Evolutionary conservation across 2,113 vertebrate species (phyloP).

Genomic region (Notiomystis cincta): DNA sequence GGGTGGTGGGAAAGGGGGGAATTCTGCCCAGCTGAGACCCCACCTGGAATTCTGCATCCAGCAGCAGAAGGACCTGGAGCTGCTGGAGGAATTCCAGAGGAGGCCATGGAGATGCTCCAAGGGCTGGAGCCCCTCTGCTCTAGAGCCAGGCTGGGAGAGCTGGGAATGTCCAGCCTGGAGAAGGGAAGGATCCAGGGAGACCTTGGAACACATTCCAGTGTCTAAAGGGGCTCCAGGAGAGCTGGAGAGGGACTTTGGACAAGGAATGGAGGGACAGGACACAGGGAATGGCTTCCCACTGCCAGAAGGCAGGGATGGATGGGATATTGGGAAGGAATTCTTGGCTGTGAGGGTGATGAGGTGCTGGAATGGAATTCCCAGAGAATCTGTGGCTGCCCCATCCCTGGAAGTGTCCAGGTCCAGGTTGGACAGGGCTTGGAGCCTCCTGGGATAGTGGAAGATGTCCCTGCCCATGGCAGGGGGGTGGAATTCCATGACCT

Average conservation of each 20-base stretch:
- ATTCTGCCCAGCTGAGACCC: neutral
- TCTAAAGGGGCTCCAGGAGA: neutral
- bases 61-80: rapidly evolving
- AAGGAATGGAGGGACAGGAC: neutral
- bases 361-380: neutral
- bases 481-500: neutral
- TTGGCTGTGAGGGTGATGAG: rapidly evolving
- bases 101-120: neutral
- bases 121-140: neutral
- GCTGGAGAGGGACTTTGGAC: neutral
- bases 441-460: rapidly evolving
- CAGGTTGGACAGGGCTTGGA: rapidly evolving
- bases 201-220: rapidly evolving
- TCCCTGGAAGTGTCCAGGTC: neutral
- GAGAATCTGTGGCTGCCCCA: rapidly evolving
- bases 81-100: neutral
- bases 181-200: neutral
- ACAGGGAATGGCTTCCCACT: neutral
- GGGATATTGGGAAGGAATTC: neutral
- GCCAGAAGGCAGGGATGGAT: too few species aligned
- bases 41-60: neutral
- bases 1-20: neutral
- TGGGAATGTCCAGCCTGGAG: neutral
- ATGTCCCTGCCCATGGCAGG: neutral
- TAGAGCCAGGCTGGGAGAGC: neutral